Evolutionary conservation across 2,888 invertebrate species (phyloP).

Genomic region (Idaea dimidiata): DNA sequence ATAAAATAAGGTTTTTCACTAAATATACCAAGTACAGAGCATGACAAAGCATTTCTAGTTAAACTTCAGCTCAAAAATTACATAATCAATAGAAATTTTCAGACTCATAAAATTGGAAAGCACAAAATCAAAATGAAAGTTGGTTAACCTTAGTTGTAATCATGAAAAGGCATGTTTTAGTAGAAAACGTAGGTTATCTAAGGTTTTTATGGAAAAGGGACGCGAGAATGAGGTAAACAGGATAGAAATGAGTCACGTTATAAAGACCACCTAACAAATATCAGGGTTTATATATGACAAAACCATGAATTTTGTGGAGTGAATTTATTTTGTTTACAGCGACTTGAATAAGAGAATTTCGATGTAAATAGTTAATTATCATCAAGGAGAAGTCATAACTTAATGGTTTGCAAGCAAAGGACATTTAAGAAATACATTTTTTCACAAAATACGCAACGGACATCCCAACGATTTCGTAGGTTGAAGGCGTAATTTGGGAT

Average conservation of each 20-base stretch:
- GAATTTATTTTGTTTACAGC: background rate
- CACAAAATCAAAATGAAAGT: background rate
- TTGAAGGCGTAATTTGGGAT: constrained; percentile 29
- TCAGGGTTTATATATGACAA: background rate
- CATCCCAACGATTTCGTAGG: constrained; percentile 62
- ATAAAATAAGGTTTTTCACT: background rate
- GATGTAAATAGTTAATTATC: background rate
- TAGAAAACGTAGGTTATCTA: background rate
- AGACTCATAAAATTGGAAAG: constrained; percentile 17
- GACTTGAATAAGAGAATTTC: background rate
- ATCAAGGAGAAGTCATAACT: background rate
- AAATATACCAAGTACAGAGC: background rate
- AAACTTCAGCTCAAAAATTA: constrained; percentile 38
- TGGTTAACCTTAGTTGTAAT: background rate
- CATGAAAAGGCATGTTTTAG: background rate
- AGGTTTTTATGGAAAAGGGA: background rate
- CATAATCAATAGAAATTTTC: constrained; percentile 34
- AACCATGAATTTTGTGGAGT: background rate
- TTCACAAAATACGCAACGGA: constrained; percentile 63
- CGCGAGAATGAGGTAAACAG: background rate
- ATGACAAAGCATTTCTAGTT: constrained; percentile 3
- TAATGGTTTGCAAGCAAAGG: background rate
- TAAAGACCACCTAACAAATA: constrained; percentile 29
- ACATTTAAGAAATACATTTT: constrained; percentile 45
- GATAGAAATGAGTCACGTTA: constrained; percentile 42